phyloP scores from a whole-genome alignment of 2,797 vertebrate species.

The Agapornis canus region DNA sequence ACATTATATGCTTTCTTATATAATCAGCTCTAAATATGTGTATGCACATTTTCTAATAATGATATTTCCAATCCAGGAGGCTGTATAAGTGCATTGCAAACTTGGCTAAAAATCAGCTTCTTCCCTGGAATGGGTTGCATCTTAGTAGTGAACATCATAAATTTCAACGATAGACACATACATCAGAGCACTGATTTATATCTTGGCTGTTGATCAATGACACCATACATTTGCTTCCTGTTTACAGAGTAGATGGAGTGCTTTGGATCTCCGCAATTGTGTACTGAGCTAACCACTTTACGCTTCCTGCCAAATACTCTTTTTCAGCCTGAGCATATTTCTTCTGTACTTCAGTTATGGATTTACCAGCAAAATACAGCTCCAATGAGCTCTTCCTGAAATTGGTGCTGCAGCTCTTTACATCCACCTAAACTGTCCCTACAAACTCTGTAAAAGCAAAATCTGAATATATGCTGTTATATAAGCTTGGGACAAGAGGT shows the following conservation, averaged over 20 bases:
- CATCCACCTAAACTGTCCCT: not conserved
- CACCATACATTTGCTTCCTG: not conserved
- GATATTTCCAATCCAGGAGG: not conserved
- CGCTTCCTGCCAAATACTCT: not conserved
- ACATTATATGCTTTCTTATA: not conserved
- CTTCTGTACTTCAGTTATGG: not conserved
- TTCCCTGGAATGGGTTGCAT: not conserved
- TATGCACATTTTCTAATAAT: not conserved
- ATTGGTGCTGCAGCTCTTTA: not conserved
- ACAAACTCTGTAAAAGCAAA: not conserved
- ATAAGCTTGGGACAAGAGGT: not conserved
- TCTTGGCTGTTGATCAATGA: not conserved
- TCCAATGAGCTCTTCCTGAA: not conserved
- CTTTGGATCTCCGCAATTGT: not conserved
- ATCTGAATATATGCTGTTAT: not conserved
- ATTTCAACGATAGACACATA: not conserved
- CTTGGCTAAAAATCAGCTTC: not conserved
- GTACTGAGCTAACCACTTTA: not conserved
- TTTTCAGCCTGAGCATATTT: not conserved
- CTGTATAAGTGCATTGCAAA: not conserved
- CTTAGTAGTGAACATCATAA: not conserved
- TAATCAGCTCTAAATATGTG: not conserved
- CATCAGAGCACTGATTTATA: conserved; percentile 11
- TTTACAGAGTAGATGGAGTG: not conserved
- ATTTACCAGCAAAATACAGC: not conserved